Base-by-base conservation (phyloP, 2,888 invertebrate genomes). In the Drosophila siamana region DNA sequence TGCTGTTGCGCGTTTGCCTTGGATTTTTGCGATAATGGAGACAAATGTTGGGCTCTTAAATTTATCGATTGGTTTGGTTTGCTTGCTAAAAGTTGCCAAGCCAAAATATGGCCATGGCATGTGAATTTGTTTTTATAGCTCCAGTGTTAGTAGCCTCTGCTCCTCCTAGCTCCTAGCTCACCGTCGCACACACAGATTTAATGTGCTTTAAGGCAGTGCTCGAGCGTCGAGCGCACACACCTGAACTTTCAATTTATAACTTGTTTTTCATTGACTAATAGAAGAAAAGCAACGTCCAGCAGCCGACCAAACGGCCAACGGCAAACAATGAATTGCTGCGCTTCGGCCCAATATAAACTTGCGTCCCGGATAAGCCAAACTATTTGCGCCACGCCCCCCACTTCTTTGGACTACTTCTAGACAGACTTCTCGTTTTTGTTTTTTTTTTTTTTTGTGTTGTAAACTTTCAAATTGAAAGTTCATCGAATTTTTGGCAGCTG, bases 11-110 rank as follows among this genome's bases (percentile, higher is more conserved):
- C 72, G 76, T 74, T 78, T 70, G 84, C 80, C 74, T 86, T 83
- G 86, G 81, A 82, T 82, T 82, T 86, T 80, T 84, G 83, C 83
- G 74, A 88, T 88, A 86, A 88, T 85, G 83, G 86, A 88, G 88
- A 83, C 84, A 86, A 88, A 85, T 88, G 86, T 86, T 70, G 75
- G 75, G 80, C 78, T 80, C 84, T 88, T 88, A 80, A 88, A 83
- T 86, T 85, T 85, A 85, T 88, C 86, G 84, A 85, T 85, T 85
- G 86, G 59, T 65, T 41, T 55, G 60, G 60, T 19, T 41, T 15
- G 19, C 8, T 41, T 52, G 52, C 40, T 59, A 71, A 82, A 85
- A 80, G 71, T 78, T 81, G 57, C 71, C 63, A 62, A 78, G 46
- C 19, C 48, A 84, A 84, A 75, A 81, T 81, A 81, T 85, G 63